Evolutionary conservation across 2,888 invertebrate species (phyloP), one percentile per base, ranked within the genome.

Genomic region (Frankliniella intonsa): DNA sequence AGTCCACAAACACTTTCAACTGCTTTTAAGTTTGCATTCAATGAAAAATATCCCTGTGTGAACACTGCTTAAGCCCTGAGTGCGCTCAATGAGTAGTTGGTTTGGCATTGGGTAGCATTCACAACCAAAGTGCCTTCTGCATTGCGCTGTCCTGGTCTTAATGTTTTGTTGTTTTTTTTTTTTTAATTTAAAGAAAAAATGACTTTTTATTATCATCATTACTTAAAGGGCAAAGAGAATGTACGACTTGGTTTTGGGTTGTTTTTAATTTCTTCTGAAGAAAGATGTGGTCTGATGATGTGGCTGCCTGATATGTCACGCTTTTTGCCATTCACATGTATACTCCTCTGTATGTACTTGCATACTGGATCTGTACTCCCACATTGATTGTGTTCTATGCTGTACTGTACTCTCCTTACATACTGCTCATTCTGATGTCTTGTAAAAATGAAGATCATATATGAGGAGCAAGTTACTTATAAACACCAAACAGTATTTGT

Each of bases 401-500:
- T 76, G 69, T 76, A 76, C 69, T 76, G 69, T 76, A 76, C 69
- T 76, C 69, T 76, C 69, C 69, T 76, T 76, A 76, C 69, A 76
- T 87, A 88, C 86, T 88, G 88, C 89, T 76, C 69, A 76, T 76
- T 76, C 69, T 76, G 69, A 76, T 76, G 69, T 76, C 69, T 76
- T 76, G 69, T 76, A 76, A 76, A 76, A 76, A 76, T 76, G 69
- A 76, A 76, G 69, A 76, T 76, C 69, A 76, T 76, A 76, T 76
- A 76, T 76, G 69, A 76, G 69, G 69, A 76, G 69, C 69, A 76
- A 76, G 69, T 76, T 76, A 76, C 69, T 76, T 76, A 76, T 76
- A 76, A 76, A 76, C 69, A 76, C 69, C 69, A 76, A 76, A 76
- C 93, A 93, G 93, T 91, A 91, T 91, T 91, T 91, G 91, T 93